A percentile compares a stretch with the other conserved stretches of the same genome.
These are phyloP conservation scores for Siderastrea siderea DNA, from an alignment of 92 coral and sea anemone species.

Conservation along the genomic window DNA sequence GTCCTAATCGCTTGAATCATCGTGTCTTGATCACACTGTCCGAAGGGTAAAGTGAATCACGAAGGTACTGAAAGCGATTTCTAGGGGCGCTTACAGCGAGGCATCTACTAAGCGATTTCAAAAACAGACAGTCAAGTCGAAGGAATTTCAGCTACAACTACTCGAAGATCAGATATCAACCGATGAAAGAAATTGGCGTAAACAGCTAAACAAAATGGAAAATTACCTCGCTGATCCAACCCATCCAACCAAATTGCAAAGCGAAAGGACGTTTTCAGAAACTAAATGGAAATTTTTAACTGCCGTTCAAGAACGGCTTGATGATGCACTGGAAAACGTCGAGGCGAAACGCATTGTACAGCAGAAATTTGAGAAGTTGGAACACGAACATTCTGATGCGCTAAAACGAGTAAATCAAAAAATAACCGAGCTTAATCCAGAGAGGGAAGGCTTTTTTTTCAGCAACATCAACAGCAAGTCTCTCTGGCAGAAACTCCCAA, in stretches of 20 bases:
- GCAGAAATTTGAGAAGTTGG: slow-evolving; percentile 18
- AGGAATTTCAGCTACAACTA: slow-evolving; percentile 1
- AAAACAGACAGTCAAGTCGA: slow-evolving; percentile 7
- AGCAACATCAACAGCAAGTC: neutral
- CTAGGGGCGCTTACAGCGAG: too few relatives aligned
- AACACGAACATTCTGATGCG: slow-evolving; percentile 14
- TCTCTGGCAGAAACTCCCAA: neutral
- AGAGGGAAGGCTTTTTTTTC: slow-evolving; percentile 10
- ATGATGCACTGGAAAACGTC: neutral
- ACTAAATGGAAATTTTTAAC: slow-evolving; percentile 7
- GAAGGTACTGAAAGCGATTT: too few relatives aligned
- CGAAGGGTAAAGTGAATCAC: too few relatives aligned
- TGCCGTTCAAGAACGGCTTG: neutral
- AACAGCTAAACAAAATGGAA: neutral
- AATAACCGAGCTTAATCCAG: slow-evolving; percentile 10
- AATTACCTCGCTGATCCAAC: slow-evolving; percentile 6
- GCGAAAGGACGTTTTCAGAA: slow-evolving; percentile 19
- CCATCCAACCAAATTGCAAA: neutral
- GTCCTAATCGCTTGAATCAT: too few relatives aligned
- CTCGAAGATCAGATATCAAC: slow-evolving; percentile 14
- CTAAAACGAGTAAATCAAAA: slow-evolving; percentile 10
- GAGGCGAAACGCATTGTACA: slow-evolving; percentile 17
- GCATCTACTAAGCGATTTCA: neutral
- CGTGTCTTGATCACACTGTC: too few relatives aligned
- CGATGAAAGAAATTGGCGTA: slow-evolving; percentile 18